Evolutionary conservation across 2,888 invertebrate species (phyloP).

Genomic region (Hesperia comma): DNA sequence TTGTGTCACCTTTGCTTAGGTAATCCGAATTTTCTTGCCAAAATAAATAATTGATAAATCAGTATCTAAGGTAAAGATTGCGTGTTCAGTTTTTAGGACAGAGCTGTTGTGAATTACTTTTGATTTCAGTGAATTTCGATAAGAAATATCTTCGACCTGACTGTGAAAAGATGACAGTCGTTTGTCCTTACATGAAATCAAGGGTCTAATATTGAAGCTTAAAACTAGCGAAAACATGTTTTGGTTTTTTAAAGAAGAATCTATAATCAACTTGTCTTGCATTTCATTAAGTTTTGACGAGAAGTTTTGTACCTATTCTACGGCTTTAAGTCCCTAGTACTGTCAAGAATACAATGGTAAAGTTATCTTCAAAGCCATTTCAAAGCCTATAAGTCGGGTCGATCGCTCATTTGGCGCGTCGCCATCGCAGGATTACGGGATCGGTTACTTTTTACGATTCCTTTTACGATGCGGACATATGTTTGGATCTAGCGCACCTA

Average conservation of each 20-base stretch:
- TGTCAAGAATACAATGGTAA: not conserved
- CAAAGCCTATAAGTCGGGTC: conserved; percentile 4
- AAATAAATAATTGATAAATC: not conserved
- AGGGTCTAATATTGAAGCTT: no score
- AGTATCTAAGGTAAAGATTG: no score
- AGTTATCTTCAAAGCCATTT: not conserved
- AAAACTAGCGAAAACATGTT: no score
- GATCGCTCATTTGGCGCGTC: conserved; percentile 31
- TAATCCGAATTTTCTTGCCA: not conserved
- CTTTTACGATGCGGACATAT: conserved; percentile 33
- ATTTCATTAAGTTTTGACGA: no score
- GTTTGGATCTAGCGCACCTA: conserved; percentile 14
- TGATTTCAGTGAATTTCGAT: not conserved
- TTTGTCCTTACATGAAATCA: no score
- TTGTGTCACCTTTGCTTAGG: not conserved
- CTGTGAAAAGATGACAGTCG: no score
- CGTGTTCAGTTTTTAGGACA: not conserved
- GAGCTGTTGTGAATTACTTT: not conserved
- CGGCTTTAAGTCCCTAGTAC: not conserved
- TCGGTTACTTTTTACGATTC: conserved; percentile 33
- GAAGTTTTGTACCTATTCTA: not conserved
- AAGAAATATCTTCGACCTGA: no score
- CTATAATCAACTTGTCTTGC: no score
- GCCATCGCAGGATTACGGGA: conserved; percentile 27
- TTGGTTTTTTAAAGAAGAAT: no score